Percentiles rank a stretch among this genome's conserved stretches.
phyloP scores from a whole-genome alignment of 2,888 invertebrate genomes.

The Amphimallon solstitiale region DNA sequence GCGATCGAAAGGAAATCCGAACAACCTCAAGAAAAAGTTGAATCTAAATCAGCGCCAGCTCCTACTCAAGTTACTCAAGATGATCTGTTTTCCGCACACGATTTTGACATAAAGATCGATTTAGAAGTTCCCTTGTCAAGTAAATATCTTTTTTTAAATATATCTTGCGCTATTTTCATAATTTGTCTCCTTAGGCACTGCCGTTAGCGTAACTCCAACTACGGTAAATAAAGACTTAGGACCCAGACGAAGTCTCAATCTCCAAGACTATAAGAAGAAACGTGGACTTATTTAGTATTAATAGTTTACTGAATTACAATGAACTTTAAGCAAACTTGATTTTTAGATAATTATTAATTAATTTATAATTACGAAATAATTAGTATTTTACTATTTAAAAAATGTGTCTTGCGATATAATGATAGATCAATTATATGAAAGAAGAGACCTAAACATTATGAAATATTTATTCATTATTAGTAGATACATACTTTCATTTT shows the following conservation, averaged over 20 bases:
- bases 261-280: slow-evolving; percentile 94
- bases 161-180: not conserved
- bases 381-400: slow-evolving; percentile 20
- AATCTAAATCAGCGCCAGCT: slow-evolving; percentile 47
- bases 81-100: slow-evolving; percentile 74
- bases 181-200: slow-evolving; percentile 11
- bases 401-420: not conserved
- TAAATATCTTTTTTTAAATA: slow-evolving; percentile 62
- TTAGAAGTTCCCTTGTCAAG: slow-evolving; percentile 84
- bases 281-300: slow-evolving; percentile 78
- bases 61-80: slow-evolving; percentile 64
- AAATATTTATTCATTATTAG: slow-evolving; percentile 27
- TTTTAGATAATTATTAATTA: slow-evolving; percentile 22
- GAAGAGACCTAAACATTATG: not conserved
- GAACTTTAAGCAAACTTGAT: slow-evolving; percentile 18
- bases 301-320: not conserved
- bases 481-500: slow-evolving; percentile 23
- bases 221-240: slow-evolving; percentile 80
- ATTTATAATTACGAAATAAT: slow-evolving; percentile 20
- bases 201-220: slow-evolving; percentile 78
- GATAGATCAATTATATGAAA: not conserved
- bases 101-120: slow-evolving; percentile 96
- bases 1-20: slow-evolving; percentile 59
- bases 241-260: slow-evolving; percentile 85
- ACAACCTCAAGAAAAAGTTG: slow-evolving; percentile 50